Conservation (phyloP, 1,140 invertebrate species). For the Drosophila arizonae region DNA sequence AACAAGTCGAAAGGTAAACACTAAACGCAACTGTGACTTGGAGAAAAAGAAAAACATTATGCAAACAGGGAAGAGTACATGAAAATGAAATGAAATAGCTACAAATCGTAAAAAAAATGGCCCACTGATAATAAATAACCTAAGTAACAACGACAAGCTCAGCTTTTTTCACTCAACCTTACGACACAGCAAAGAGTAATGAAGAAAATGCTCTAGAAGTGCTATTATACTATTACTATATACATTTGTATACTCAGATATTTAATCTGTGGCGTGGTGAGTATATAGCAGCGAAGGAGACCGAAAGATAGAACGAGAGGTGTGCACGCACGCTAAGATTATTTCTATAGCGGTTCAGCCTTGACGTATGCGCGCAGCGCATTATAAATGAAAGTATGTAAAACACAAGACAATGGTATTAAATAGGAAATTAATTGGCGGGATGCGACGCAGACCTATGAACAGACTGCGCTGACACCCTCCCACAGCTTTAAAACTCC, state of each 20-base stretch:
- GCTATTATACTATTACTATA: slow-evolving; percentile 11
- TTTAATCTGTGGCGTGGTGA: slow-evolving; percentile 1
- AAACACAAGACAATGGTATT: slow-evolving; percentile 38
- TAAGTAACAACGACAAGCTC: slow-evolving; percentile 42
- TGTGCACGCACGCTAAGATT: slow-evolving; percentile 28
- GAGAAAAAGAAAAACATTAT: slow-evolving; percentile 40
- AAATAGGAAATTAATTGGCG: slow-evolving; percentile 19
- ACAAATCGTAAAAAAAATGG: slow-evolving; percentile 66
- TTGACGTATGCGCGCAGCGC: slow-evolving; percentile 18
- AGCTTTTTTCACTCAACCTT: slow-evolving; percentile 50
- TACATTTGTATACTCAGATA: not conserved
- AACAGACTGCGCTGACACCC: not conserved
- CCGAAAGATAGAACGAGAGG: slow-evolving; percentile 8
- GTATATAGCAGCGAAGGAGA: slow-evolving; percentile 34
- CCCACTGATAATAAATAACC: slow-evolving; percentile 58
- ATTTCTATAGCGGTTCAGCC: slow-evolving; percentile 27
- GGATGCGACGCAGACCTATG: slow-evolving; percentile 5
- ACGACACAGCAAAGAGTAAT: slow-evolving; percentile 60
- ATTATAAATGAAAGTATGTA: slow-evolving; percentile 40
- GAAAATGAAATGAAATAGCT: slow-evolving; percentile 31
- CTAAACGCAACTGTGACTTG: slow-evolving; percentile 45
- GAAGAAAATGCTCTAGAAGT: slow-evolving; percentile 62
- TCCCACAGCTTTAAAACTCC: not conserved
- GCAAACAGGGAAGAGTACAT: slow-evolving; percentile 63
- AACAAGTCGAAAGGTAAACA: slow-evolving; percentile 47